Percentiles rank a stretch among this genome's conserved stretches.
Conservation (phyloP, 2,888 invertebrate species). For the Spicauda simplicius region DNA sequence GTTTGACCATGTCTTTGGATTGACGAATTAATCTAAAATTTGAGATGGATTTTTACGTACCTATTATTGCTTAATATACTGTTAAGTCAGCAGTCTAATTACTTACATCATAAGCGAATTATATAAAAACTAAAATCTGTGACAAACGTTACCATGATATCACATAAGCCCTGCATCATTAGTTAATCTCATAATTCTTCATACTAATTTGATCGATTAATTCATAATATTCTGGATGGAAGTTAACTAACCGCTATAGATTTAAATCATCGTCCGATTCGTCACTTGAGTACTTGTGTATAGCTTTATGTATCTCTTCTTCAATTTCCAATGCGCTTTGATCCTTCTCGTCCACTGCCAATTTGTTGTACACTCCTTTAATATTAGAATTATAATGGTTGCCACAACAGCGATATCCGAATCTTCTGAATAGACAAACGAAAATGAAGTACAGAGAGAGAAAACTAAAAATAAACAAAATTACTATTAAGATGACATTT, state of each 20-base stretch:
- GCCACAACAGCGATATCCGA: conserved; percentile 52
- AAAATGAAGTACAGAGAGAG: conserved; percentile 59
- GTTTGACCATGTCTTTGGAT: conserved; percentile 50
- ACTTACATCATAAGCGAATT: conserved; percentile 15
- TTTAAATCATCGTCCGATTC: conserved; percentile 74
- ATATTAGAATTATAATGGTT: conserved; percentile 65
- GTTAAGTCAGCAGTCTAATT: conserved; percentile 20
- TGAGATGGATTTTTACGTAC: conserved; percentile 16
- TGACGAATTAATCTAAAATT: conserved; percentile 36
- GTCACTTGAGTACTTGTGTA: conserved; percentile 67
- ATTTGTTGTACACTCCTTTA: conserved; percentile 68
- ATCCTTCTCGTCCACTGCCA: conserved; percentile 70
- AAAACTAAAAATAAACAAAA: conserved; percentile 61
- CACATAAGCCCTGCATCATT: conserved; percentile 65
- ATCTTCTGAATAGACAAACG: conserved; percentile 59
- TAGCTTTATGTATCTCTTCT: conserved; percentile 73
- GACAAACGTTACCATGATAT: conserved; percentile 59
- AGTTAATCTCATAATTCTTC: conserved; percentile 42
- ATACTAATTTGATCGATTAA: conserved; percentile 53
- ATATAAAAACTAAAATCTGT: conserved; percentile 51
- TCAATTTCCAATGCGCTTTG: conserved; percentile 73
- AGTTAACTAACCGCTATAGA: conserved; percentile 66
- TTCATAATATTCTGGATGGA: conserved; percentile 62
- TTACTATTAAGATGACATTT: conserved; percentile 68
- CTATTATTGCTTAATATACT: background rate